Conservation (phyloP, 53 echinoderm and acorn worm species). For the Henricia sp. region DNA sequence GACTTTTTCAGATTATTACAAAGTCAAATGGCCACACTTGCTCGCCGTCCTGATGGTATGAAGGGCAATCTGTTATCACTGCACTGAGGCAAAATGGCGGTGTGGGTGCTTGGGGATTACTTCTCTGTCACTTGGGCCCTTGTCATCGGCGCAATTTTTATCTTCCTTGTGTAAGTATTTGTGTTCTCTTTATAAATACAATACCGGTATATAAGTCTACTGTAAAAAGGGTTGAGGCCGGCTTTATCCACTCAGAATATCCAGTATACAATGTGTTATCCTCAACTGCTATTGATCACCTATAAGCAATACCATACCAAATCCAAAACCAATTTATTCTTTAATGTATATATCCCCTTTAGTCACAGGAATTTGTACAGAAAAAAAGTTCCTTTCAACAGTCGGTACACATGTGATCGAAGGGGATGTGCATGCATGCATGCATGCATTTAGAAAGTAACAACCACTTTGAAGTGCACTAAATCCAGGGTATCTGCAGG, state of each 20-base stretch:
- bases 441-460: no score
- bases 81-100: neutral
- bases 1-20: no score
- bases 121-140: conserved; percentile 14
- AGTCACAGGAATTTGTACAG: no score
- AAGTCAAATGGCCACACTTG: no score
- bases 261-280: neutral
- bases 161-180: conserved; percentile 4
- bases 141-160: neutral
- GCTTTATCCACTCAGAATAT: neutral
- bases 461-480: no score
- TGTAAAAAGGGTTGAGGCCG: no score
- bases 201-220: neutral
- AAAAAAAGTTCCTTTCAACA: no score
- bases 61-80: no score
- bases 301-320: neutral
- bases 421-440: no score
- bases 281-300: neutral
- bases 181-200: neutral
- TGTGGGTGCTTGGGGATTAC: neutral
- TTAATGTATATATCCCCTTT: neutral
- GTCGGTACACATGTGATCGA: no score
- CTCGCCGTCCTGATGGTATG: no score
- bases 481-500: no score
- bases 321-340: neutral